These are phyloP conservation scores for Centropus unirufus DNA, from an alignment of 2,113 vertebrate genomes.

Conservation along the genomic window DNA sequence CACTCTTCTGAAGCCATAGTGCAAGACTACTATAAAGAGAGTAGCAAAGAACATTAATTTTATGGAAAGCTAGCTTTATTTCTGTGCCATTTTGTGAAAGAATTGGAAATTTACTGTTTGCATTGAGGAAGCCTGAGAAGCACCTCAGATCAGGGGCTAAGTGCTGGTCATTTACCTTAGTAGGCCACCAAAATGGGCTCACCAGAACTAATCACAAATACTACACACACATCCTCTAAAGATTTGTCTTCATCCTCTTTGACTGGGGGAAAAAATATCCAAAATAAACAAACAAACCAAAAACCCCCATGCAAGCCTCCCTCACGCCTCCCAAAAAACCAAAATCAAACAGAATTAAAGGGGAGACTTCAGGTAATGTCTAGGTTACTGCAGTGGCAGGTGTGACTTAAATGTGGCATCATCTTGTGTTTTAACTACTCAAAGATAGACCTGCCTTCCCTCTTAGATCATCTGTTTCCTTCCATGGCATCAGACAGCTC, in stretches of 20 bases:
- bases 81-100: accelerated
- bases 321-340: too few relatives aligned
- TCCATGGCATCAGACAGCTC: background rate
- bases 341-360: background rate
- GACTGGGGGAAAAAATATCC: background rate
- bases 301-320: background rate
- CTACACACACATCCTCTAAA: background rate
- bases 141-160: accelerated
- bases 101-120: background rate
- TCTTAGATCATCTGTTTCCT: background rate
- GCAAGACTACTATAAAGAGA: background rate
- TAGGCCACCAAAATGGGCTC: background rate
- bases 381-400: background rate
- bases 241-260: background rate
- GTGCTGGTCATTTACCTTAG: background rate
- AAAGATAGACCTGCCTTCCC: background rate
- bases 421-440: background rate
- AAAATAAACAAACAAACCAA: too few relatives aligned
- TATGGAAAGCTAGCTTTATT: background rate
- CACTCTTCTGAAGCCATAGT: background rate
- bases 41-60: background rate
- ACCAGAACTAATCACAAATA: background rate
- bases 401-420: background rate
- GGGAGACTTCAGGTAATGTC: background rate
- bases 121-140: background rate